Base-by-base conservation (phyloP, 2,888 invertebrate species). In the Caenorhabditis drosophilae region DNA sequence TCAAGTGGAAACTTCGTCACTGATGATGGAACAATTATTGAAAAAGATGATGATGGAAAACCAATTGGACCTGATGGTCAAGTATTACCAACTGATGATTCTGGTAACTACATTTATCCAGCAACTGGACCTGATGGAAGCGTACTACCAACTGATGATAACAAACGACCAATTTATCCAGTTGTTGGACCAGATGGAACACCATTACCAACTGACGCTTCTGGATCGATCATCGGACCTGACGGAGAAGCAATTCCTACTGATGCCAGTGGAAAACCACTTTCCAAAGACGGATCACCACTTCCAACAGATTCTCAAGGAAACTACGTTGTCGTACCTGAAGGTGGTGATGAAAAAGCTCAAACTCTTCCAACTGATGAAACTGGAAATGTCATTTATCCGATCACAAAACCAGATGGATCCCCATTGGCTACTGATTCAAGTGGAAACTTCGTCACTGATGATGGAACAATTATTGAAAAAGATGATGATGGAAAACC, bases 231-330 rank as follows among this genome's bases (percentile, higher is more conserved):
- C 4, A 42, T 50, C 20, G 67, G 67, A n/a, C 67, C 67, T 12
- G 67, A 70, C 36, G 58, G 58, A 25, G 47, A 45, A 7, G 25
- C 46, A 25, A 35, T 58, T 26, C 51, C 58, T 18, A 58, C 58
- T 12, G 54, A 60, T 44, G 22, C 53, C 4, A 34, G 46, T 16
- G 60, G 60, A 54, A 47, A 48, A 18, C 60, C 60, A 15, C 26
- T 60, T 31, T 41, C 35, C 9, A 36, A 45, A 12, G 69, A 70
- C 18, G 60, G 60, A 22, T 38, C 23, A 36, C 61, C 61, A 44
- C 47, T 61, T 22, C 61, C 61, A 34, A 61, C 61, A 1, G 61
- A 61, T 34, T 9, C 46, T 46, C 64, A 23, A 15, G 76, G 76
- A 34, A 57, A 56, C 22, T 57, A 54, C 52, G 35, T 69, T n/a